These are phyloP conservation scores for Cricetomys ansorgei DNA, from an alignment of 2,113 vertebrate genomes.

Conservation along the genomic window DNA sequence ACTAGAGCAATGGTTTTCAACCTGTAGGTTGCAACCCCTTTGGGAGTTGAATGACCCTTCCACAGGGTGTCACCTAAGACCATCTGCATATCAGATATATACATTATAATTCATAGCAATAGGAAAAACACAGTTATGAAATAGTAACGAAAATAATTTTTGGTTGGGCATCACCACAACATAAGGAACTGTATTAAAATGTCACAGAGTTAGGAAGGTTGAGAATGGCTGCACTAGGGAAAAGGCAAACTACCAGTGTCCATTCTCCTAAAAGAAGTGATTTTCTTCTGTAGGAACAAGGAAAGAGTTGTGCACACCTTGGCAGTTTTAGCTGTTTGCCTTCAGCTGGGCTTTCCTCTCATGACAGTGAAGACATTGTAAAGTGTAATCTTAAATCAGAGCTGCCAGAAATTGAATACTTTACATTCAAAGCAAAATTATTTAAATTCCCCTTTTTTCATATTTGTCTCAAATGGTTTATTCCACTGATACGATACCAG, in stretches of 20 bases:
- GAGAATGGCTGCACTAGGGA: too few species aligned
- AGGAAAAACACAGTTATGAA: too few species aligned
- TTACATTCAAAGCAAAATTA: not conserved
- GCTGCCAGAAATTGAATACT: not conserved
- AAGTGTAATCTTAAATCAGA: slow-evolving; percentile 51
- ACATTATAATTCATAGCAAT: too few species aligned
- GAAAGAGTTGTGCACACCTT: not conserved
- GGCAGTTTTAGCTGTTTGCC: not conserved
- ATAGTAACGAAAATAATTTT: too few species aligned
- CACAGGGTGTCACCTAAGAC: too few species aligned
- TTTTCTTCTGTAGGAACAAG: slow-evolving; percentile 2
- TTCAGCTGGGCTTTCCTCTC: slow-evolving; percentile 22
- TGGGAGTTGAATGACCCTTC: too few species aligned
- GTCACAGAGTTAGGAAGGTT: too few species aligned
- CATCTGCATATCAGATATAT: too few species aligned
- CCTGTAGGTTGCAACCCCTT: too few species aligned
- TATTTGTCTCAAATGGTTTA: not conserved
- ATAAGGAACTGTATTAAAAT: too few species aligned
- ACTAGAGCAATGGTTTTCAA: too few species aligned
- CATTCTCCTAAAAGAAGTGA: not conserved
- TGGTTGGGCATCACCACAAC: too few species aligned
- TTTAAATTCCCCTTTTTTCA: slow-evolving; percentile 29
- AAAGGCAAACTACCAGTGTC: not conserved
- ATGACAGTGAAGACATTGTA: slow-evolving; percentile 41
- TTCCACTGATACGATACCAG: slow-evolving; percentile 35